Conservation (phyloP, 2,113 vertebrate species). For the Haemorhous mexicanus region DNA sequence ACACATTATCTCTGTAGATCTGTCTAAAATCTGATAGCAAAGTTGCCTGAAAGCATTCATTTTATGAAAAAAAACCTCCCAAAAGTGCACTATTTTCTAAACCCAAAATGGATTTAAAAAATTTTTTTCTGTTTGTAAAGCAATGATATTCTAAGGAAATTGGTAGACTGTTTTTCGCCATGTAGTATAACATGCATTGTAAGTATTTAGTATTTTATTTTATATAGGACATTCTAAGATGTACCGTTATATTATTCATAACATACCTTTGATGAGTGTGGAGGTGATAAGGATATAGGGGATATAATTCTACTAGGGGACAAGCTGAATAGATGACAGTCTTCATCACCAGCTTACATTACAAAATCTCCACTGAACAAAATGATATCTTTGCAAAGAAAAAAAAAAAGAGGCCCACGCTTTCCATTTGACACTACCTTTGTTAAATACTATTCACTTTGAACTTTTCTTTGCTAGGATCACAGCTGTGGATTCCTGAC, state of each 20-base stretch:
- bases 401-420: background rate
- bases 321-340: background rate
- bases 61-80: background rate
- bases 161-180: background rate
- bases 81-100: background rate
- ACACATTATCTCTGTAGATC: background rate
- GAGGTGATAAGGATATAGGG: background rate
- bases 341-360: background rate
- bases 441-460: background rate
- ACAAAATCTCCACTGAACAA: background rate
- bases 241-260: background rate
- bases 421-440: background rate
- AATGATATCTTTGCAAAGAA: background rate
- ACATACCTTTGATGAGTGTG: background rate
- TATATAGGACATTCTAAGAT: background rate
- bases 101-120: background rate
- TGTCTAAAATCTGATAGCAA: background rate
- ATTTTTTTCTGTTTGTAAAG: background rate
- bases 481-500: constrained; percentile 70
- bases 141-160: background rate
- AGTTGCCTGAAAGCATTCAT: background rate
- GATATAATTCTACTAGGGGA: background rate
- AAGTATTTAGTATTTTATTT: background rate
- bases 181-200: background rate
- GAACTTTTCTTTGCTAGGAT: constrained; percentile 64